Conservation (phyloP, 2,113 vertebrate species). For the Chaenocephalus aceratus region DNA sequence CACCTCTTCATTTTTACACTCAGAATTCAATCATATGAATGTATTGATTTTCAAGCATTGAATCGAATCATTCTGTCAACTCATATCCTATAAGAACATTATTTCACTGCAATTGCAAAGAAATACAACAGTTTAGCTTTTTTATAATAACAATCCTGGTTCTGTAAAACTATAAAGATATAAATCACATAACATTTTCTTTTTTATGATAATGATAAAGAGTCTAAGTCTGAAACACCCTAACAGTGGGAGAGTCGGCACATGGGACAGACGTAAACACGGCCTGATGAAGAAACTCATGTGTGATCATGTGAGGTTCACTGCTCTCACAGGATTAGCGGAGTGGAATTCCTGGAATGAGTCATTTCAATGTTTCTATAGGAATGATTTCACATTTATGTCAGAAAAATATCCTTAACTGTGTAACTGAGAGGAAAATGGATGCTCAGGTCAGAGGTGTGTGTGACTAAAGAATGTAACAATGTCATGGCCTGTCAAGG, state of each 20-base stretch:
- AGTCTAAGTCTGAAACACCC: not conserved
- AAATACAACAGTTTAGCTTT: not conserved
- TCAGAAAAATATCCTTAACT: not conserved
- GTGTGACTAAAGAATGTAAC: not conserved
- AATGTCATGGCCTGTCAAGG: conserved; percentile 13
- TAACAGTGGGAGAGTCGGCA: conserved; percentile 1
- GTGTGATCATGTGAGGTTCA: conserved; percentile 65
- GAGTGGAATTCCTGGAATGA: conserved; percentile 49
- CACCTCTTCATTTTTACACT: not conserved
- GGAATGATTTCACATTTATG: conserved; percentile 35
- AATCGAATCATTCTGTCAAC: not conserved
- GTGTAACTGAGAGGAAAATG: not conserved
- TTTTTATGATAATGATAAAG: not conserved
- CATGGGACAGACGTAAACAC: conserved; percentile 18
- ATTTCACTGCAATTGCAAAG: not conserved
- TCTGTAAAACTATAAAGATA: not conserved
- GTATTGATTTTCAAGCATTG: not conserved
- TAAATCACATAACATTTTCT: not conserved
- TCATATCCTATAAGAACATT: not conserved
- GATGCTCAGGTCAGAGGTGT: not conserved
- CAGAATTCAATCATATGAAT: not conserved
- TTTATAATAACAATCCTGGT: not conserved
- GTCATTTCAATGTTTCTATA: conserved; percentile 41
- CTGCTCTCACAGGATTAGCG: conserved; percentile 69
- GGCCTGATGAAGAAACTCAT: conserved; percentile 37